Evolutionary conservation across 2,888 invertebrate genomes (phyloP).

Genomic region (Laothoe populi): DNA sequence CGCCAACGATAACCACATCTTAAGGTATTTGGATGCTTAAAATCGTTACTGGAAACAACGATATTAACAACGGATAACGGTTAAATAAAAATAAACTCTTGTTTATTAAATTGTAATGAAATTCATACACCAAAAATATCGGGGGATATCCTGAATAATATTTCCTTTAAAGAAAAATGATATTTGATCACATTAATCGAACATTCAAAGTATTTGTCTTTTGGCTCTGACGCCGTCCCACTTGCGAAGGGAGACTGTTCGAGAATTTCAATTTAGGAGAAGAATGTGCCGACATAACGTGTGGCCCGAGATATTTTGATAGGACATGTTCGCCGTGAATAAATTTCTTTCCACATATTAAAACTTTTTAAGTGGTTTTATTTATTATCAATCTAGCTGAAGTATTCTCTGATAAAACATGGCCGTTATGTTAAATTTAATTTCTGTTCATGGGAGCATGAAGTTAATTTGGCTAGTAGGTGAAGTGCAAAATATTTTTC

Average conservation of each 20-base stretch:
- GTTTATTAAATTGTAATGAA: no score
- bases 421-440: constrained; percentile 1
- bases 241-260: constrained; percentile 76
- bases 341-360: constrained; percentile 83
- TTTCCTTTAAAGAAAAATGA: constrained; percentile 56
- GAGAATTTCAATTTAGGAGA: constrained; percentile 86
- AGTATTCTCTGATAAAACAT: constrained; percentile 4
- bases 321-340: constrained; percentile 84
- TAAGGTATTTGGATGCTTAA: no score
- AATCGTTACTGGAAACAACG: no score
- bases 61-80: no score
- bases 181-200: constrained; percentile 80
- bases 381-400: constrained; percentile 55
- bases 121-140: no score
- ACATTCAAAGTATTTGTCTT: constrained; percentile 82
- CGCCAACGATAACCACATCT: no score
- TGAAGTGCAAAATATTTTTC: neutral
- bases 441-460: neutral
- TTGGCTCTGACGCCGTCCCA: constrained; percentile 78
- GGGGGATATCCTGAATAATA: neutral
- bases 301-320: constrained; percentile 85
- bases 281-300: constrained; percentile 85
- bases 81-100: no score
- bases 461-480: neutral
- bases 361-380: constrained; percentile 78